Conservation (phyloP, 2,113 vertebrate genomes). For the Fulica atra region DNA sequence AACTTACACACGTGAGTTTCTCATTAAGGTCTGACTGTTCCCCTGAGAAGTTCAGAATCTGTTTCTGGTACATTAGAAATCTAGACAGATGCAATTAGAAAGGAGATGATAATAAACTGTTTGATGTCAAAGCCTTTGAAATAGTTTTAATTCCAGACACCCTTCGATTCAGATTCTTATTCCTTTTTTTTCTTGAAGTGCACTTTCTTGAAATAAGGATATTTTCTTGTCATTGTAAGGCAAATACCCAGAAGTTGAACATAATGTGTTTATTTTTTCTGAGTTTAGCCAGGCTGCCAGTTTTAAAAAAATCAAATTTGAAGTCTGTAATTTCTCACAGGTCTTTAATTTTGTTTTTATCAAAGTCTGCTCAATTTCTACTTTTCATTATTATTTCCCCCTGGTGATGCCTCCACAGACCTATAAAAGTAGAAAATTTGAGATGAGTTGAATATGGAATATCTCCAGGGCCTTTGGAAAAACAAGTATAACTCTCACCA, state of each 20-base stretch:
- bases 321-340: constrained; percentile 11
- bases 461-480: constrained; percentile 1
- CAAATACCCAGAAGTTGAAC: not conserved
- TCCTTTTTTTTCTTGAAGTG: not conserved
- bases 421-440: not conserved
- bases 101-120: constrained; percentile 18
- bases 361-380: not conserved
- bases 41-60: not conserved
- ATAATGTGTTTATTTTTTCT: constrained; percentile 27
- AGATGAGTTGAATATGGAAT: not conserved
- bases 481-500: not conserved
- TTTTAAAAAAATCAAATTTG: not conserved
- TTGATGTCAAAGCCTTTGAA: constrained; percentile 39
- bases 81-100: constrained; percentile 25
- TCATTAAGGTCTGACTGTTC: constrained; percentile 5
- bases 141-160: not conserved
- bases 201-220: not conserved
- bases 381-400: constrained; percentile 33
- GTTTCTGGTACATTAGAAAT: constrained; percentile 30
- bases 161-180: not conserved
- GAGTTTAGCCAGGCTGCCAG: not conserved
- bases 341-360: constrained; percentile 50
- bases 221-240: constrained; percentile 14
- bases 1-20: not conserved
- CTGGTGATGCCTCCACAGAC: not conserved